These are phyloP conservation scores for Fregata magnificens DNA, from an alignment of 2,113 vertebrate species.

Conservation along the genomic window DNA sequence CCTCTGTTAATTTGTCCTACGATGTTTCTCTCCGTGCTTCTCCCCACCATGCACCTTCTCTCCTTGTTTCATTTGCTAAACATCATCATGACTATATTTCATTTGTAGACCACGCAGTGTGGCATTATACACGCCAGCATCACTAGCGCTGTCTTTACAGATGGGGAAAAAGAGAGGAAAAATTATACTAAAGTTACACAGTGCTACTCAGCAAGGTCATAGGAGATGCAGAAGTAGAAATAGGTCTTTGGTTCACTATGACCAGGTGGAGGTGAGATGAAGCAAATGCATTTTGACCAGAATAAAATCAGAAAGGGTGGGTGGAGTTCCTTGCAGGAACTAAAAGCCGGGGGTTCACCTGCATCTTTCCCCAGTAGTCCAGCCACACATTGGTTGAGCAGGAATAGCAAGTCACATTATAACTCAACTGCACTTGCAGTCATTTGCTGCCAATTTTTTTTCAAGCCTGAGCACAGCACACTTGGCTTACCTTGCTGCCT, in stretches of 20 bases:
- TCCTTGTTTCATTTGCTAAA: background rate
- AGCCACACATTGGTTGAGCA: background rate
- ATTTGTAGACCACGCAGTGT: background rate
- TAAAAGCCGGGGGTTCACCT: background rate
- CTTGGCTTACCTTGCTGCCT: background rate
- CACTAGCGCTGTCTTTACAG: background rate
- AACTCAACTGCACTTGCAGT: background rate
- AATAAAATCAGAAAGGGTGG: background rate
- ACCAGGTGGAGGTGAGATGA: background rate
- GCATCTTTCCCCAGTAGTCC: background rate
- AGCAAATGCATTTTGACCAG: background rate
- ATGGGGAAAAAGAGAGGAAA: background rate
- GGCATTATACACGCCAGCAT: background rate
- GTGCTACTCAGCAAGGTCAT: background rate
- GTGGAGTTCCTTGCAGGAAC: background rate
- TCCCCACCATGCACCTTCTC: background rate
- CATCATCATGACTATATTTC: background rate
- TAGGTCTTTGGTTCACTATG: background rate
- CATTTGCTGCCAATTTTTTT: background rate
- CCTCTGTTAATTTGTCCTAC: background rate
- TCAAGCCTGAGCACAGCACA: background rate
- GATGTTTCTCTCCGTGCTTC: background rate
- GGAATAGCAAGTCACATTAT: background rate
- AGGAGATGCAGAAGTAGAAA: background rate
- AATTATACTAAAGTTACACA: background rate